Conservation (phyloP, 2,113 vertebrate genomes). For the Malaclemys terrapin region DNA sequence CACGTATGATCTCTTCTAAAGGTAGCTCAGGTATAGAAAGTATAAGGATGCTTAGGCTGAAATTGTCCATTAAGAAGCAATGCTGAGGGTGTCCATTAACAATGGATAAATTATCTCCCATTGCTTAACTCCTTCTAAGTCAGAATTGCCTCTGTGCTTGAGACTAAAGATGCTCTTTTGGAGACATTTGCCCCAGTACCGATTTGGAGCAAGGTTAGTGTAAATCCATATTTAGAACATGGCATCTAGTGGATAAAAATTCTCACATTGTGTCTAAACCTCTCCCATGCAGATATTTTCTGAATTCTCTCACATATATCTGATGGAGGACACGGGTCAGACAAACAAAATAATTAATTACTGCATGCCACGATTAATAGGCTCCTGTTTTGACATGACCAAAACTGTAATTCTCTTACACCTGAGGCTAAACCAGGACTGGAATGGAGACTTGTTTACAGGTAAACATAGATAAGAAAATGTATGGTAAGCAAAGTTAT, state of each 20-base stretch:
- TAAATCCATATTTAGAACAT: background rate
- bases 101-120: background rate
- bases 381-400: conserved; percentile 59
- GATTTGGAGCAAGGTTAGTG: background rate
- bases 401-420: conserved; percentile 17
- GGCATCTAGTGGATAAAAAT: background rate
- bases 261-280: background rate
- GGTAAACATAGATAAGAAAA: conserved; percentile 38
- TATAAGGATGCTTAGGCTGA: background rate
- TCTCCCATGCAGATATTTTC: conserved; percentile 6
- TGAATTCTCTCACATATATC: conserved; percentile 29
- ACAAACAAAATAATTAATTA: conserved; percentile 20
- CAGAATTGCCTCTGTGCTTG: background rate
- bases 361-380: conserved; percentile 51
- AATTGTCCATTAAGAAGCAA: background rate
- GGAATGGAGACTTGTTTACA: conserved; percentile 20
- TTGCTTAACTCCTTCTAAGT: background rate
- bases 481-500: background rate
- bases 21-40: background rate
- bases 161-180: background rate
- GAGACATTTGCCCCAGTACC: background rate
- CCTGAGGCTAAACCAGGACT: conserved; percentile 41
- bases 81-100: background rate
- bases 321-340: conserved; percentile 21
- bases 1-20: background rate